These are phyloP conservation scores for Percopsis transmontana DNA, from an alignment of 2,113 vertebrate species.

Conservation along the genomic window DNA sequence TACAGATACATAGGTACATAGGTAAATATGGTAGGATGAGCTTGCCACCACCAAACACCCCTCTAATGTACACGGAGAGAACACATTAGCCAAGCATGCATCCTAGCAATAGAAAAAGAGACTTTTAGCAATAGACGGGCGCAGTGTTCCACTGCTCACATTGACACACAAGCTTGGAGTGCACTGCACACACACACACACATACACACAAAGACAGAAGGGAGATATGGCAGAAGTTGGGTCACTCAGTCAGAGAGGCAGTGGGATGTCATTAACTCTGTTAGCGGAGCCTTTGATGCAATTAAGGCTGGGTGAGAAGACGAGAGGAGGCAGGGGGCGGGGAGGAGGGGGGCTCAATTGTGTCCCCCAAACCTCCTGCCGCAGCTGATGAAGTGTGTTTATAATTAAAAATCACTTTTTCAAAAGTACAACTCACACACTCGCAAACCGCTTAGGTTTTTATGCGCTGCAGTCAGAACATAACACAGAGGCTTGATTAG, in stretches of 20 bases:
- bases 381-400: slow-evolving; percentile 21
- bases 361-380: slow-evolving; percentile 5
- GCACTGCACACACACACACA: slow-evolving; percentile 2
- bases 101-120: too few species aligned
- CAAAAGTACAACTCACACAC: slow-evolving; percentile 5
- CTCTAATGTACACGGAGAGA: too few species aligned
- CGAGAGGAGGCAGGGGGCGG: slow-evolving; percentile 5
- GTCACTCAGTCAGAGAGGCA: slow-evolving; percentile 46
- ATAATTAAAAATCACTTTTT: slow-evolving; percentile 25
- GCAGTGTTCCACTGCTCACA: slow-evolving; percentile 1
- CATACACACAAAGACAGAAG: neutral
- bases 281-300: slow-evolving; percentile 60
- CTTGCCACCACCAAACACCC: too few species aligned
- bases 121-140: too few species aligned
- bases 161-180: neutral
- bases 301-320: slow-evolving; percentile 56
- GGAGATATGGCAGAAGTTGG: neutral
- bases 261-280: slow-evolving; percentile 61
- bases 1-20: too few species aligned
- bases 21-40: too few species aligned
- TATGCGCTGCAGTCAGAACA: slow-evolving; percentile 34
- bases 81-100: too few species aligned
- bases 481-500: slow-evolving; percentile 51
- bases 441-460: slow-evolving; percentile 40
- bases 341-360: slow-evolving; percentile 6